These are phyloP conservation scores for Clunio marinus DNA, from an alignment of 2,888 invertebrate genomes.

Conservation along the genomic window DNA sequence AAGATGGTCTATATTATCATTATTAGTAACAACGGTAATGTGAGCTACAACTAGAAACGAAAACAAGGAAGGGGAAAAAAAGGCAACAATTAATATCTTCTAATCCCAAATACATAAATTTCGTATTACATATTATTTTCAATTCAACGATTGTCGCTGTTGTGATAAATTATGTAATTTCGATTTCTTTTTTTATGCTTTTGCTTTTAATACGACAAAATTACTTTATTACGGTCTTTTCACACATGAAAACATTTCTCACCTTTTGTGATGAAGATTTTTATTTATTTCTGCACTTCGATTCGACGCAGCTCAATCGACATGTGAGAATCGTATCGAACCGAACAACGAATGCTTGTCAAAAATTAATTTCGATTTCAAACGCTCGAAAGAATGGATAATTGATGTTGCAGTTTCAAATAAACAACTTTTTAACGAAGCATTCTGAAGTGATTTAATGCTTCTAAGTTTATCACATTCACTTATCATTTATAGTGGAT, in stretches of 20 bases:
- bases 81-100: neutral
- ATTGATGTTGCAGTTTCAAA: slow-evolving; percentile 50
- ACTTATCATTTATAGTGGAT: slow-evolving; percentile 49
- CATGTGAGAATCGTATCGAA: slow-evolving; percentile 13
- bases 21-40: neutral
- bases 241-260: neutral
- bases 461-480: slow-evolving; percentile 51
- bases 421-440: slow-evolving; percentile 51
- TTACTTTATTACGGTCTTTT: neutral
- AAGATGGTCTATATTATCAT: slow-evolving; percentile 5
- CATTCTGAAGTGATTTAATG: slow-evolving; percentile 52
- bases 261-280: slow-evolving; percentile 16
- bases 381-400: slow-evolving; percentile 25
- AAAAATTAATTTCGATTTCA: slow-evolving; percentile 17
- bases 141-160: neutral
- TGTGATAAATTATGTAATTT: neutral
- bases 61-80: neutral
- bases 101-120: neutral
- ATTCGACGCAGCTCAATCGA: neutral
- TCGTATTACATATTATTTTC: neutral
- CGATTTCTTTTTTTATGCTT: neutral
- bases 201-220: neutral
- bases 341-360: neutral
- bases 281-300: neutral
- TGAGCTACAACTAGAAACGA: slow-evolving; percentile 3